These are phyloP conservation scores for Cyprinodon brontotheroides DNA, from an alignment of 2,113 vertebrate species.

Conservation along the genomic window DNA sequence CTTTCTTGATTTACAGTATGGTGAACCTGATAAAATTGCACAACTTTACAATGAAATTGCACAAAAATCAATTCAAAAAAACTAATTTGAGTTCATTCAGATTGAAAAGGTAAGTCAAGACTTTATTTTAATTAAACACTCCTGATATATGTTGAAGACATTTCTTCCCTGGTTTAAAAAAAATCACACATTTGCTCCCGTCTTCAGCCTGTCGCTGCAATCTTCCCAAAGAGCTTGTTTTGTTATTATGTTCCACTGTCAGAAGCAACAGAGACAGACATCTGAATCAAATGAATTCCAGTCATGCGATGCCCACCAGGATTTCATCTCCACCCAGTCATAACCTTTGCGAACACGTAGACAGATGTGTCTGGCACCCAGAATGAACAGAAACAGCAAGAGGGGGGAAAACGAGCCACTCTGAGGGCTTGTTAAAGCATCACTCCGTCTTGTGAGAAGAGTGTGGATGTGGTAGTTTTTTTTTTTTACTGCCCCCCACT, in stretches of 20 bases:
- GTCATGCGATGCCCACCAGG: slow-evolving; percentile 46
- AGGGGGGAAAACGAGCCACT: slow-evolving; percentile 39
- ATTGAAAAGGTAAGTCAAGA: background rate
- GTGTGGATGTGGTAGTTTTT: slow-evolving; percentile 13
- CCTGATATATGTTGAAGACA: background rate
- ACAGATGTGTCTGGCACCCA: slow-evolving; percentile 54
- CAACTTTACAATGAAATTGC: background rate
- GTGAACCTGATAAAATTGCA: background rate
- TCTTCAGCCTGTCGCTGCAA: background rate
- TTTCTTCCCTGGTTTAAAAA: background rate
- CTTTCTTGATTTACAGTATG: background rate
- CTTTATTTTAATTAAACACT: background rate
- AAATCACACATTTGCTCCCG: background rate
- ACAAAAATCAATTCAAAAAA: background rate
- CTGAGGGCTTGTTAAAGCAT: slow-evolving; percentile 56
- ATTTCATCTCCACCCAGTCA: slow-evolving; percentile 39
- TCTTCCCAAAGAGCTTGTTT: slow-evolving; percentile 5
- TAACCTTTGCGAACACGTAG: slow-evolving; percentile 18
- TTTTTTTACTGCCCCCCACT: slow-evolving; percentile 2
- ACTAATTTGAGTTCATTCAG: no score
- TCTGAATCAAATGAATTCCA: slow-evolving; percentile 40
- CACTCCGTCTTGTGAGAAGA: slow-evolving; percentile 31
- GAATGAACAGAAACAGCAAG: slow-evolving; percentile 32
- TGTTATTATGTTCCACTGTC: slow-evolving; percentile 33
- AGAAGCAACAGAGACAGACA: slow-evolving; percentile 29